Base-by-base conservation (phyloP, 2,113 vertebrate genomes). In the Tonatia bakeri region DNA sequence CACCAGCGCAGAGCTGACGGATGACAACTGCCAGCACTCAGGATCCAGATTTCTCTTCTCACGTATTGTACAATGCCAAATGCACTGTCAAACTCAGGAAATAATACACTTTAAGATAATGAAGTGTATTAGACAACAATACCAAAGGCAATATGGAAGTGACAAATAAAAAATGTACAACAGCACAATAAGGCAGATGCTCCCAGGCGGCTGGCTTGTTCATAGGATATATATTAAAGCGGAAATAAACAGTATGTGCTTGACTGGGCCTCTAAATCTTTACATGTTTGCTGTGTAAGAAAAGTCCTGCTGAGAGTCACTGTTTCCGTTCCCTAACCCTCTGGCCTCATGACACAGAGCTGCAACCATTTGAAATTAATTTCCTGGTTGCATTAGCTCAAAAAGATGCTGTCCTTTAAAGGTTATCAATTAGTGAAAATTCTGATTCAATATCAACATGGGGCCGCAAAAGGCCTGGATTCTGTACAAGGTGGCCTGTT, bases 391-490 rank as follows among this genome's bases (percentile, higher is more conserved):
- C 64, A 87, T 91, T 89, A 45, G 67, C 73, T 95, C 82, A 82
- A 81, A 96, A 84, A 83, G n/a, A 91, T 91, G 45, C 38, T 96
- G 77, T 93, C 79, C 89, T 96, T 94, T 97, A 96, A 97, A 97
- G 88, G 96, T 94, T 96, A 97, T 94, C 96, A 95, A 96, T 94
- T 97, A 96, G 88, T 87, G 52, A 83, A 86, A 91, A 91, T 82
- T 93, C 56, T 84, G 95, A 91, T 85, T 92, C 94, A 70, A 0
- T 89, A 70, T 92, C 96, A 96, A 95, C 83, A 92, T 36, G 73
- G 5, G n/a, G 36, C 69, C 64, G 75, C 54, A 36, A 79, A 95
- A 94, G 82, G 28, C 59, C 36, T 52, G 45, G 13, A 36, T 69
- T 90, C 84, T 65, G 38, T 33, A 80, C 87, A 91, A 82, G 73